These are phyloP conservation scores for Lepisosteus osseus DNA, from an alignment of 2,113 vertebrate species.

Conservation along the genomic window DNA sequence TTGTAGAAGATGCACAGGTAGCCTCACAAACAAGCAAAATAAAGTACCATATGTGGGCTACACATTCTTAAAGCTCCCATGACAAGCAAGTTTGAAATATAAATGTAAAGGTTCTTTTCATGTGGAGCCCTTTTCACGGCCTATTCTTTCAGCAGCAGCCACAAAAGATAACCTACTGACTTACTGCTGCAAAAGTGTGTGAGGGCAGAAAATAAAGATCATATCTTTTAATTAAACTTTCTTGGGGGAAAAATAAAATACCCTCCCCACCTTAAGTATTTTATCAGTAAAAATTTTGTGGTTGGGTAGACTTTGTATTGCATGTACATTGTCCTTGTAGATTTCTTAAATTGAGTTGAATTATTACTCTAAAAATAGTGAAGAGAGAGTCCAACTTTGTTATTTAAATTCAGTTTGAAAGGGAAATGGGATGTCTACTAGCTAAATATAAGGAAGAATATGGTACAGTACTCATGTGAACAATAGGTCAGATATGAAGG, in stretches of 20 bases:
- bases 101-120: constrained; percentile 1
- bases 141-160: constrained; percentile 30
- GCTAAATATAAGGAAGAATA: too few relatives aligned
- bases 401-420: not conserved
- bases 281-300: constrained; percentile 37
- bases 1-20: too few relatives aligned
- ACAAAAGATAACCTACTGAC: constrained; percentile 48
- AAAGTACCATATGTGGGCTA: not conserved
- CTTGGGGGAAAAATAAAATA: constrained; percentile 25
- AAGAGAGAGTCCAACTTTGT: not conserved
- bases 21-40: too few relatives aligned
- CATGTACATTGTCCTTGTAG: constrained; percentile 21
- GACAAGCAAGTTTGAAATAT: not conserved
- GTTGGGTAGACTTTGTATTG: constrained; percentile 34
- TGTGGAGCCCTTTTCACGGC: constrained; percentile 2
- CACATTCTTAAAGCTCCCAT: not conserved
- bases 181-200: constrained; percentile 28
- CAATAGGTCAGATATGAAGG: too few relatives aligned
- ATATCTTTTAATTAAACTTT: constrained; percentile 55
- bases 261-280: constrained; percentile 22
- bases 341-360: constrained; percentile 20
- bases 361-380: constrained; percentile 14
- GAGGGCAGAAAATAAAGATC: constrained; percentile 42
- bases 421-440: too few relatives aligned
- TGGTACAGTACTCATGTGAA: too few relatives aligned